Percentiles rank a stretch among this genome's conserved stretches.
These are phyloP conservation scores for Triops cancriformis DNA, from an alignment of 1,140 invertebrate species.

Conservation along the genomic window DNA sequence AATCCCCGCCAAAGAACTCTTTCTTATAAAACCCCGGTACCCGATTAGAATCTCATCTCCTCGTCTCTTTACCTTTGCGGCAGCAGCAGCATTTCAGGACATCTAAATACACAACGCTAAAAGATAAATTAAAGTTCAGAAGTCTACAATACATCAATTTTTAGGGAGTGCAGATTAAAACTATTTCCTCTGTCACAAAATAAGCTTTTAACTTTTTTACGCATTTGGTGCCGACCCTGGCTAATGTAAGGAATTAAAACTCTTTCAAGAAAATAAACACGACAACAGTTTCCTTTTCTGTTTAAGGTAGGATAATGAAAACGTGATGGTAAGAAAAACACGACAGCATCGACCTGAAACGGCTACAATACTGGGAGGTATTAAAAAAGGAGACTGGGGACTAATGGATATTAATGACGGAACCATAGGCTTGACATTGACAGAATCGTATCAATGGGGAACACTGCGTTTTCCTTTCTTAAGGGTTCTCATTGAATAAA, in stretches of 20 bases:
- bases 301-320: neutral
- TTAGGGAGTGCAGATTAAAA: too few species aligned
- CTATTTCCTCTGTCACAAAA: neutral
- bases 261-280: neutral
- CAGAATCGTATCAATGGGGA: constrained; percentile 13
- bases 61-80: neutral
- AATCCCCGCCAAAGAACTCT: neutral
- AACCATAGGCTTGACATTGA: neutral
- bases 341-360: neutral
- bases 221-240: neutral
- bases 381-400: neutral
- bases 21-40: neutral
- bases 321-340: neutral
- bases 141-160: neutral
- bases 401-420: constrained; percentile 3
- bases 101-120: neutral
- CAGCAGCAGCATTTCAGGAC: neutral
- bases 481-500: constrained; percentile 7
- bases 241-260: neutral
- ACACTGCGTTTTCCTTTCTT: neutral
- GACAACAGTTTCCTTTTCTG: too few species aligned
- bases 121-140: neutral
- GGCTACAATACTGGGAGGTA: neutral
- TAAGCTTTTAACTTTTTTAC: neutral
- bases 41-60: constrained; percentile 8